Base-by-base conservation (phyloP, 2,888 invertebrate species). In the Empis stercorea region DNA sequence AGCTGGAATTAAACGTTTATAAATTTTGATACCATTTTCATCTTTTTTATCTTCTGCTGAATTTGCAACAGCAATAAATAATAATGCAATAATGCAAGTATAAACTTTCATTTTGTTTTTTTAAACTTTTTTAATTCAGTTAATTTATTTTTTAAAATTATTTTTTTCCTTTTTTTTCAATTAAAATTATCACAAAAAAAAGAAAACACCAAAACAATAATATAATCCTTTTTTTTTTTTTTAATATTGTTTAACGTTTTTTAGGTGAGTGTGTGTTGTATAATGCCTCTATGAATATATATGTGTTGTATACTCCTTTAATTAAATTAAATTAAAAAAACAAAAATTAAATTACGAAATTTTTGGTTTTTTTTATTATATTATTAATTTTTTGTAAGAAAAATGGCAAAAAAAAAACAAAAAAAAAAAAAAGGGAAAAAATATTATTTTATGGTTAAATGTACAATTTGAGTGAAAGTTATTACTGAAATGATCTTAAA, bases 1-100 rank as follows among this genome's bases (percentile, higher is more conserved):
- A 59, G 91, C 91, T 38, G 89, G 89, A 59, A 91, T 89, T 56
- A 89, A 73, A 55, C 91, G 76, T 61, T 80, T 83, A 75, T 77
- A 89, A 42, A 85, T 81, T 67, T 81, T 86, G 44, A 80, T 75
- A 51, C 75, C 74, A 39, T 56, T 53, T 6, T 55, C 60, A 17
- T 54, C 38, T 74, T 75, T 53, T 61, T 59, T 49, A 40, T 56
- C 53, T 60, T 56, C 53, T 60, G 60, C 47, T 9, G 51, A 46
- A 55, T 78, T 71, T 55, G 76, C 71, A 58, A 73, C 61, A 54
- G 76, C 71, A 58, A 76, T 63, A 58, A 73, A 61, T 53, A 75
- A 69, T 58, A 74, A 61, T 51, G 71, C 72, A 56, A 50, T 51
- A 48, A 55, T 46, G 46, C 50, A 53, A 14, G 47, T 51, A 43